These are phyloP conservation scores for Glaucopsyche alexis DNA, from an alignment of 2,888 invertebrate genomes.

Conservation along the genomic window DNA sequence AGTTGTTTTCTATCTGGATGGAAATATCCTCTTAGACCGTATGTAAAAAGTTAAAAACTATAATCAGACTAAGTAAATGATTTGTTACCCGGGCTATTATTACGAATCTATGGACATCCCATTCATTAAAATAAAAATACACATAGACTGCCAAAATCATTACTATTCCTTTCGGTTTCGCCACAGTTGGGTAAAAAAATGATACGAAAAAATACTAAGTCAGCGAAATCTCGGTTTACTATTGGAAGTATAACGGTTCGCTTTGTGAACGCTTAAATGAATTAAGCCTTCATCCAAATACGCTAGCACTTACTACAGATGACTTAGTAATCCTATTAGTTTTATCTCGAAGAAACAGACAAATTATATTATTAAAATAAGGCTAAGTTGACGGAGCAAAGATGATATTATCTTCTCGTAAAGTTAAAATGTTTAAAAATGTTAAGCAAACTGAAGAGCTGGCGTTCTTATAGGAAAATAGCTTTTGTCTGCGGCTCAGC, in stretches of 20 bases:
- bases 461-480: background rate
- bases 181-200: too few relatives aligned
- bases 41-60: too few relatives aligned
- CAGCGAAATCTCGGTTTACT: background rate
- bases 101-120: too few relatives aligned
- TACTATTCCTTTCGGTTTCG: too few relatives aligned
- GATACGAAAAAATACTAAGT: background rate
- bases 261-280: background rate
- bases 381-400: background rate
- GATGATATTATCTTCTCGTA: background rate
- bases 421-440: background rate
- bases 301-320: background rate
- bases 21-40: too few relatives aligned
- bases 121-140: too few relatives aligned
- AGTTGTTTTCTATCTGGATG: too few relatives aligned
- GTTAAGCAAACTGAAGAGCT: background rate
- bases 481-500: background rate
- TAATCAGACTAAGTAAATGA: too few relatives aligned
- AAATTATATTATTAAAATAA: constrained; percentile 33
- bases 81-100: too few relatives aligned
- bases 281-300: constrained; percentile 26
- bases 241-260: constrained; percentile 1
- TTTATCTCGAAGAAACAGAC: constrained; percentile 5
- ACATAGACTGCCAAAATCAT: too few relatives aligned
- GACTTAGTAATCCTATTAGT: background rate